Conservation (phyloP, 2,113 vertebrate genomes). For the Psilopsiagon aymara region DNA sequence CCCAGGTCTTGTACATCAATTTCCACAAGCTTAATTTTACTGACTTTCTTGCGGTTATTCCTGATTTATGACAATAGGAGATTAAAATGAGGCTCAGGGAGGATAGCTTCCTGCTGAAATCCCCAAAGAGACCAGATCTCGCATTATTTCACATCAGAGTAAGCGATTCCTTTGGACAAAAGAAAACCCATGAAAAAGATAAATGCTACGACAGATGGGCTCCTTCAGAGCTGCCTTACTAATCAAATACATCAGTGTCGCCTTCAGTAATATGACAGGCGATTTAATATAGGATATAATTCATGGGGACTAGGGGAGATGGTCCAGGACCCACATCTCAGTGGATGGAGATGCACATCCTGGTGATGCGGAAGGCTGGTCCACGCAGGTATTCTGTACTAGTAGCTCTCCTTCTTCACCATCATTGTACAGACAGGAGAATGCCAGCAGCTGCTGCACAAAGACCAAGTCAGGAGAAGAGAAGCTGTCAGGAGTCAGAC, state of each 20-base stretch:
- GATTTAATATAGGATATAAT: neutral
- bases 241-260: constrained; percentile 58
- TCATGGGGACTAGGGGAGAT: neutral
- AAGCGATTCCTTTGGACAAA: constrained; percentile 43
- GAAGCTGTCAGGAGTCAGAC: constrained; percentile 5
- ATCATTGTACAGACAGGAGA: neutral
- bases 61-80: constrained; percentile 47
- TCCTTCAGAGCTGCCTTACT: constrained; percentile 29
- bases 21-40: constrained; percentile 32
- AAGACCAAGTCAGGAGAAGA: neutral
- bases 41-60: constrained; percentile 35
- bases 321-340: neutral
- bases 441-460: neutral
- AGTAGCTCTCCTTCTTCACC: neutral
- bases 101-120: constrained; percentile 38
- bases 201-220: constrained; percentile 34
- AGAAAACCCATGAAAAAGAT: constrained; percentile 50
- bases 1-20: neutral
- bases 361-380: neutral
- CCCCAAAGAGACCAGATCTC: constrained; percentile 20
- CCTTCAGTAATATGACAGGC: constrained; percentile 9
- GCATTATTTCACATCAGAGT: constrained; percentile 52
- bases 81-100: constrained; percentile 41
- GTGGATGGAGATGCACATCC: neutral
- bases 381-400: neutral